A percentile compares a stretch with the other conserved stretches of the same genome.
phyloP scores from a whole-genome alignment of 2,797 vertebrate species.

The Labroides dimidiatus region DNA sequence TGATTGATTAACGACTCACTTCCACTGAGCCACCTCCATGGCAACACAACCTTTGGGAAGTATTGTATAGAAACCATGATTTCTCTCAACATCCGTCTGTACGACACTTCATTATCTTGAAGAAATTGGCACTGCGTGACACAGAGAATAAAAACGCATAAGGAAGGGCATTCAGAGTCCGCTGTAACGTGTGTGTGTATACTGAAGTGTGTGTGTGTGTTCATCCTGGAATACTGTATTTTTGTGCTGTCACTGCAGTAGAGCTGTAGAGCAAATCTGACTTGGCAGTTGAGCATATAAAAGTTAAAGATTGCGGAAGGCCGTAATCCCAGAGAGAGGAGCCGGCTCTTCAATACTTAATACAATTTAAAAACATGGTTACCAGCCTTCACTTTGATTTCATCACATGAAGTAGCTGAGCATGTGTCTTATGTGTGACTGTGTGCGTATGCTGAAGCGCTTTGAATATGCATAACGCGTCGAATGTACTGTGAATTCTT shows the following conservation, averaged over 20 bases:
- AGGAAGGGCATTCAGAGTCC: constrained; percentile 1
- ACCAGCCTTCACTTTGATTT: constrained; percentile 72
- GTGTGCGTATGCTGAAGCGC: constrained; percentile 1
- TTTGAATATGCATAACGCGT: not conserved
- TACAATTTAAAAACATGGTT: constrained; percentile 72
- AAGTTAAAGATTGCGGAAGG: constrained; percentile 54
- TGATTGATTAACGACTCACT: too few relatives aligned
- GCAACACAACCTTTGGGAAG: too few relatives aligned
- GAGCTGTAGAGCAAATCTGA: constrained; percentile 48
- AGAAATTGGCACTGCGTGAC: not conserved
- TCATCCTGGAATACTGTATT: not conserved
- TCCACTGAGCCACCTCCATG: too few relatives aligned
- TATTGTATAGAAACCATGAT: not conserved
- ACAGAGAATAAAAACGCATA: not conserved
- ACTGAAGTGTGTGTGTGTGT: not conserved
- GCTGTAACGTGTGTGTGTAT: constrained; percentile 1
- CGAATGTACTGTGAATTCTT: not conserved
- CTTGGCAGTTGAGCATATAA: constrained; percentile 60
- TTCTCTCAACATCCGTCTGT: not conserved
- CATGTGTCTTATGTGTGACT: constrained; percentile 16
- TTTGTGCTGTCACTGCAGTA: constrained; percentile 35
- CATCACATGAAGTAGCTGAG: constrained; percentile 45
- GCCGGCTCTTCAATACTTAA: constrained; percentile 72
- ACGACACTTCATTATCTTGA: not conserved
- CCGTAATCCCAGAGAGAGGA: constrained; percentile 58